Base-by-base conservation (phyloP, 2,113 vertebrate genomes). In the Fukomys damarensis region DNA sequence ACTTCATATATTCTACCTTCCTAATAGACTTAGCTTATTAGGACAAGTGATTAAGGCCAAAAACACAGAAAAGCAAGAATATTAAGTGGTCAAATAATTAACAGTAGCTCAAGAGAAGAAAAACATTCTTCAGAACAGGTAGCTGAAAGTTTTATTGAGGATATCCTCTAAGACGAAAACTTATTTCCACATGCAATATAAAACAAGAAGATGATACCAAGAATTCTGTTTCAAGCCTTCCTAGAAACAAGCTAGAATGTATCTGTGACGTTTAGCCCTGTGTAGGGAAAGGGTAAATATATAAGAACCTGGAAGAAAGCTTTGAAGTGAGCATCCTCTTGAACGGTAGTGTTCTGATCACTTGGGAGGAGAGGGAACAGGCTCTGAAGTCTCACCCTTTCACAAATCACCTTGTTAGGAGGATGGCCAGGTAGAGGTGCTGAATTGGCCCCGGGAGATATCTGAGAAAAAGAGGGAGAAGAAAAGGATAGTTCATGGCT, bases 361-460 rank as follows among this genome's bases (percentile, higher is more conserved):
- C 97, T 97, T 98, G 98, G 97, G 98, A 98, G 97, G 59, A 98
- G 98, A 98, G 98, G 97, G 96, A 98, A 97, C 98, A 98, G 97
- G 98, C 96, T 98, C 98, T 97, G 98, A 98, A 98, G 98, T 98
- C 96, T 98, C 98, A 98, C 98, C 98, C 98, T 98, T 98, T 98
- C 98, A 98, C 98, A 98, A 98, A 98, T 98, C 98, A 97, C 98
- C 98, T 98, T 98, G 98, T 98, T 98, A 98, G 98, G 97, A 98
- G 98, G 97, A 98, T 98, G 98, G 96, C 97, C 98, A 98, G 97
- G 98, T 77, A 98, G 97, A 98, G 96, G 92, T 98, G 97, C 63
- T 96, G 98, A 97, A 98, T 98, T 98, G 97, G 97, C 93, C 98
- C 96, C 98, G 97, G 97, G 97, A 98, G 97, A 96, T 95, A 98